Conservation (phyloP, 2,888 invertebrate species). For the Cataglyphis altisquamis region DNA sequence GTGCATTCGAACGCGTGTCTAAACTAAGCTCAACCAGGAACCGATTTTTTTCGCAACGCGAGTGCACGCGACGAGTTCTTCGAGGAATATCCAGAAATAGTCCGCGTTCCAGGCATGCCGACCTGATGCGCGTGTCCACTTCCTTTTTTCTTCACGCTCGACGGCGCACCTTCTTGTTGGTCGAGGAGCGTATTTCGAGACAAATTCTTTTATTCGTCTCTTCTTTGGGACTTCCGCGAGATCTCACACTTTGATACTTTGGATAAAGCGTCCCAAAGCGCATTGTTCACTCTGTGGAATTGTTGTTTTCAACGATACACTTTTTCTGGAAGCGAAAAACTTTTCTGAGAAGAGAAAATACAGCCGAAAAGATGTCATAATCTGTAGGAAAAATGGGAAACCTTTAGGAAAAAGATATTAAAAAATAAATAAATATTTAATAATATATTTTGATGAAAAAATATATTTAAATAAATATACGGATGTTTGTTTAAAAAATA, state of each 20-base stretch:
- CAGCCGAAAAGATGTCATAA: neutral
- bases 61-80: constrained; percentile 31
- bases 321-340: neutral
- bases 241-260: neutral
- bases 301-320: neutral
- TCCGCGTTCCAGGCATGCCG: constrained; percentile 59
- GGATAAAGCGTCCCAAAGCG: neutral
- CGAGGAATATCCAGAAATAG: constrained; percentile 71
- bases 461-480: neutral
- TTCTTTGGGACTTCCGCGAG: neutral
- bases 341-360: neutral
- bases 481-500: neutral
- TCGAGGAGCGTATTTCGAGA: constrained; percentile 31
- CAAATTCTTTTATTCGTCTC: constrained; percentile 13
- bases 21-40: constrained; percentile 35
- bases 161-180: neutral
- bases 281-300: neutral
- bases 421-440: neutral
- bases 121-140: constrained; percentile 47
- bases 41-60: constrained; percentile 57
- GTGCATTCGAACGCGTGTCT: constrained; percentile 8
- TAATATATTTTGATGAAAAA: neutral
- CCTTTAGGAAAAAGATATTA: neutral
- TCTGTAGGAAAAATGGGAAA: neutral
- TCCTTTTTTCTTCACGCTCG: constrained; percentile 15